Evolutionary conservation across 2,888 invertebrate species (phyloP), one percentile per base, ranked within the genome.

Genomic region (Leptopilina myrica): DNA sequence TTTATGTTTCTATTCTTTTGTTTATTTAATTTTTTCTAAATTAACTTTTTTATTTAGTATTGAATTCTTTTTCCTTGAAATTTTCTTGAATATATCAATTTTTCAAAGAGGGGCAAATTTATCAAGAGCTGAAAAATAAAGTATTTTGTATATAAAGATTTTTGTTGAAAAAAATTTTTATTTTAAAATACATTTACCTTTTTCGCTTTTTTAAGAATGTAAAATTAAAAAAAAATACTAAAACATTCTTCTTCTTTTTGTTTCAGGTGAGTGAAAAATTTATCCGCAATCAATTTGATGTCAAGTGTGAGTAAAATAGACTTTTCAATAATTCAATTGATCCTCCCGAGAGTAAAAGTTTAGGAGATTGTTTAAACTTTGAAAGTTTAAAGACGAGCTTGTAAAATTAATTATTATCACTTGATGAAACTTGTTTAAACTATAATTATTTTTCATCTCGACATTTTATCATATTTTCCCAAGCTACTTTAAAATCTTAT

Each of bases 381-480:
- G 7, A 33, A 15, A 56, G 0, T 73, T n/a, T 33, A 12, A 12
- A 49, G 14, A 49, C 20, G 12, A 49, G 20, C 49, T n/a, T 49
- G 12, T 49, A 49, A 46, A 66, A 66, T 66, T 65, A 33, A 65
- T 65, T 15, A 66, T 43, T 46, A 66, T 46, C 43, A 66, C 66
- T 46, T 43, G 7, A 73, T 40, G 33, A 8, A 56, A 73, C 8
- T 73, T n/a, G 69, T 49, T 33, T 5, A 33, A 56, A 56, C 73
- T 56, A n/a, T 40, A 73, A 56, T 56, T n/a, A 26, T 40, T 33
- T 69, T 40, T 73, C 33, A 73, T 56, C 40, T 40, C 53, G 33
- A 53, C 56, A 73, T 73, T 73, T 56, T 56, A 73, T 73, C n/a
- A 73, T 33, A 73, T 73, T 73, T 73, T 73, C 49, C 26, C 49